A percentile compares a stretch with the other conserved stretches of the same genome.
Evolutionary conservation across 2,113 vertebrate genomes (phyloP).

Genomic region (Falcunculus frontatus): DNA sequence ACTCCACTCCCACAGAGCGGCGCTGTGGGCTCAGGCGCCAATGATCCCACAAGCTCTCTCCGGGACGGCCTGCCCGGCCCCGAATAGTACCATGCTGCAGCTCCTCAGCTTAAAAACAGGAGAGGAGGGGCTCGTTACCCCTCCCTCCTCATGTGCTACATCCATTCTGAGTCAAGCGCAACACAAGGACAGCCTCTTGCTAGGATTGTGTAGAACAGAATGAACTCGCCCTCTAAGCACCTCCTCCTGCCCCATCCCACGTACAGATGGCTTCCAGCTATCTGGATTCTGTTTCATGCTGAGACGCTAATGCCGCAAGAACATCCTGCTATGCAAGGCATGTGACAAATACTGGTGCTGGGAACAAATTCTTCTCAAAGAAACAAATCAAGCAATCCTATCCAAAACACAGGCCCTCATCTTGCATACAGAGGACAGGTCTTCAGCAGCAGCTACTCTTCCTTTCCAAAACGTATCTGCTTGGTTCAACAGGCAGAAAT

Average conservation of each 20-base stretch:
- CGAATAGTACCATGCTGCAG: background rate
- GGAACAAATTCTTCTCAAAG: background rate
- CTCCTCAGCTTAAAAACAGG: background rate
- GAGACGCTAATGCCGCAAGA: background rate
- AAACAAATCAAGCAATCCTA: background rate
- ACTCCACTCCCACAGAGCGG: background rate
- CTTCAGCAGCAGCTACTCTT: background rate
- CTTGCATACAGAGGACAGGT: background rate
- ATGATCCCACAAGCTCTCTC: accelerated
- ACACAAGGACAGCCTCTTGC: background rate
- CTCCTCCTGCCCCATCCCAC: background rate
- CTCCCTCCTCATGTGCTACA: background rate
- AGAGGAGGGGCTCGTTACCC: background rate
- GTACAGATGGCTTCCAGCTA: background rate
- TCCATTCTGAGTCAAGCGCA: background rate
- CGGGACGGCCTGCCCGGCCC: background rate
- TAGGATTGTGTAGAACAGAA: background rate
- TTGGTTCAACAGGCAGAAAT: background rate
- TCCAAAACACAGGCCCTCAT: background rate
- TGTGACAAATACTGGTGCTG: background rate
- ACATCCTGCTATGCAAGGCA: background rate
- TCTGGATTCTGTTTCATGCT: background rate
- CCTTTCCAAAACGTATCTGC: background rate
- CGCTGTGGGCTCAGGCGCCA: background rate
- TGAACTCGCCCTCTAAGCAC: background rate